A percentile compares a stretch with the other conserved stretches of the same genome.
Conservation (phyloP, 2,888 invertebrate species). For the Phanerotoma sp. region DNA sequence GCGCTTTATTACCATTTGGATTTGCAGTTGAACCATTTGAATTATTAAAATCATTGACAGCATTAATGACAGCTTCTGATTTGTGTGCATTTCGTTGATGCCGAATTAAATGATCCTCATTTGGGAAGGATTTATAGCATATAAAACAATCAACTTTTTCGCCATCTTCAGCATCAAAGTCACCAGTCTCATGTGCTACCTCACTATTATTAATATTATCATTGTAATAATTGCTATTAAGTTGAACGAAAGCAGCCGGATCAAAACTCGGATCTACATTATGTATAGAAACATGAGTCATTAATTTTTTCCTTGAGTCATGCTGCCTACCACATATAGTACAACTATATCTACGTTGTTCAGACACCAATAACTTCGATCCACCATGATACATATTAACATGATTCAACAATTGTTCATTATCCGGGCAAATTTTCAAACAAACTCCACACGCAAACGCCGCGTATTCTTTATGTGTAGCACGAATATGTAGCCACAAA, state of each 20-base stretch:
- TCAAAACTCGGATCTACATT: constrained; percentile 59
- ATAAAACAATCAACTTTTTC: constrained; percentile 56
- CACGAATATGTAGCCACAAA: constrained; percentile 61
- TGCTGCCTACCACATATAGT: constrained; percentile 62
- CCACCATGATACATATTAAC: constrained; percentile 59
- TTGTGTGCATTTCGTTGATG: constrained; percentile 57
- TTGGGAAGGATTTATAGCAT: constrained; percentile 58
- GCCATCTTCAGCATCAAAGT: constrained; percentile 48
- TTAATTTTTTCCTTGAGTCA: constrained; percentile 60
- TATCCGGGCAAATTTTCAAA: constrained; percentile 59
- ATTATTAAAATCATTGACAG: constrained; percentile 36
- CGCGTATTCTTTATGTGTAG: constrained; percentile 60
- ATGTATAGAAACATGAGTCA: constrained; percentile 62
- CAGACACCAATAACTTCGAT: constrained; percentile 52
- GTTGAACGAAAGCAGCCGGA: constrained; percentile 59
- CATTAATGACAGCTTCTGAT: constrained; percentile 40
- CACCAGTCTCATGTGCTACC: constrained; percentile 34
- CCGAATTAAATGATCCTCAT: constrained; percentile 57
- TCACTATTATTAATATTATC: constrained; percentile 49
- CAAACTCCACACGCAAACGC: constrained; percentile 63
- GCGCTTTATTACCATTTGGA: constrained; percentile 50
- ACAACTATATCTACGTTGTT: constrained; percentile 57
- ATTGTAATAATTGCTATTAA: constrained; percentile 54
- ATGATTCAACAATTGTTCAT: constrained; percentile 59
- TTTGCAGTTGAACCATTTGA: constrained; percentile 40